A percentile compares a stretch with the other conserved stretches of the same genome.
Conservation (phyloP, 2,888 invertebrate species). For the Brachypalpus laphriformis region DNA sequence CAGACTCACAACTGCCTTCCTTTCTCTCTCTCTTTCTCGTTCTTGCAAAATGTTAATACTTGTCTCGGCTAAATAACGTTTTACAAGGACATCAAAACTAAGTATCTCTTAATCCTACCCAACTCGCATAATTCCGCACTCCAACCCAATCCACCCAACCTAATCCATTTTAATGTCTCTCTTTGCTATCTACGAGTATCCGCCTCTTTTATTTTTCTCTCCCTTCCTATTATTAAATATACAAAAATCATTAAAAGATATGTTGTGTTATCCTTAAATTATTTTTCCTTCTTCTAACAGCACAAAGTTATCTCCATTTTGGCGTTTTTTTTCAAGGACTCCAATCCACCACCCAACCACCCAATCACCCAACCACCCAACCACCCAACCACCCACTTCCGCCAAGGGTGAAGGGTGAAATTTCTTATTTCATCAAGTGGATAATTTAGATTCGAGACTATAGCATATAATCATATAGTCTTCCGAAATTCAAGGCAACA, state of each 20-base stretch:
- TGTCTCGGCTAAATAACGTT: constrained; percentile 46
- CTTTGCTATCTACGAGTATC: neutral
- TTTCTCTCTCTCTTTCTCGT: neutral
- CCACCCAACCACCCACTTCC: neutral
- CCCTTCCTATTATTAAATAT: constrained; percentile 49
- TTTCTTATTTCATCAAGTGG: constrained; percentile 68
- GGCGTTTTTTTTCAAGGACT: constrained; percentile 53
- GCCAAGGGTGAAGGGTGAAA: constrained; percentile 62
- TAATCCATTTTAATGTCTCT: constrained; percentile 54
- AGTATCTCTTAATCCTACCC: constrained; percentile 54
- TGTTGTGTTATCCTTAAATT: constrained; percentile 65
- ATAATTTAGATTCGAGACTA: constrained; percentile 69
- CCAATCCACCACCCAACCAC: neutral
- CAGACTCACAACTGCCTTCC: neutral
- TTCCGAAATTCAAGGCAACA: constrained; percentile 56
- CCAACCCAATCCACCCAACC: constrained; percentile 10
- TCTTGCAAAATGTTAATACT: constrained; percentile 12
- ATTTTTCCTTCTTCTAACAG: constrained; percentile 27
- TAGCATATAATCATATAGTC: neutral
- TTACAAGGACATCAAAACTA: constrained; percentile 49
- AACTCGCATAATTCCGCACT: constrained; percentile 56
- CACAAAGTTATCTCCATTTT: constrained; percentile 54
- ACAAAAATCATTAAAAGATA: constrained; percentile 67
- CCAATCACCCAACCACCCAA: neutral
- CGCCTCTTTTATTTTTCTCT: neutral